Evolutionary conservation across 2,797 vertebrate genomes (phyloP).

Genomic region (Helicolenus hilgendorfi): DNA sequence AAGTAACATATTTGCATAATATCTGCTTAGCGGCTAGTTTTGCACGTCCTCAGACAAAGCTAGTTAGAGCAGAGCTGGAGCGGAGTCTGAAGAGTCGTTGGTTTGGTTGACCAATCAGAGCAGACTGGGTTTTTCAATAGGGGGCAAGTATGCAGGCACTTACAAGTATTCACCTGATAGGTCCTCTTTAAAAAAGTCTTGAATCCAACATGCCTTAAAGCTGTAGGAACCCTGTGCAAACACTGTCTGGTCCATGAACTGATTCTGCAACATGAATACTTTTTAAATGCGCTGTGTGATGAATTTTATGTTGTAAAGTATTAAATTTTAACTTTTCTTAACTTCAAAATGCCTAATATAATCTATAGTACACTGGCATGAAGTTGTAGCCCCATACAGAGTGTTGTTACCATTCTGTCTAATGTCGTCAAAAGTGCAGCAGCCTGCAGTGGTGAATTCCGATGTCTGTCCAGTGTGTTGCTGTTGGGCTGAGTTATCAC

Average conservation of each 20-base stretch:
- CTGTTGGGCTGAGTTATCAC: background rate
- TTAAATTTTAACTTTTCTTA: background rate
- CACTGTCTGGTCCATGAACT: background rate
- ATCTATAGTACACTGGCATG: background rate
- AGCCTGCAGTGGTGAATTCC: background rate
- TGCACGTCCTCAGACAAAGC: too few relatives aligned
- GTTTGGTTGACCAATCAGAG: too few relatives aligned
- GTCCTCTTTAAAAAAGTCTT: background rate
- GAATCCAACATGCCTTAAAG: too few relatives aligned
- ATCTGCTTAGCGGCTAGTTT: too few relatives aligned
- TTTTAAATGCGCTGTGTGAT: background rate
- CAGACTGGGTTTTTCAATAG: too few relatives aligned
- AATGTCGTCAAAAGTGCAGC: background rate
- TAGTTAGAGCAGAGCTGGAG: too few relatives aligned
- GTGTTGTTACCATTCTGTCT: background rate
- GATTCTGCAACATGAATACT: background rate
- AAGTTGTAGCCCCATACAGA: background rate
- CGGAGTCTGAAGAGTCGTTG: fast-evolving
- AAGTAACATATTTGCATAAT: too few relatives aligned
- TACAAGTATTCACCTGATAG: too few relatives aligned
- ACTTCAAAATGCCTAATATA: background rate
- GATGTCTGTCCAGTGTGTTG: too few relatives aligned
- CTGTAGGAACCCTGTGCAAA: fast-evolving
- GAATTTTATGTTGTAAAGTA: background rate
- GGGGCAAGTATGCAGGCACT: too few relatives aligned